Conservation (phyloP, 1,140 invertebrate species). For the Hypsibius dujardini region DNA sequence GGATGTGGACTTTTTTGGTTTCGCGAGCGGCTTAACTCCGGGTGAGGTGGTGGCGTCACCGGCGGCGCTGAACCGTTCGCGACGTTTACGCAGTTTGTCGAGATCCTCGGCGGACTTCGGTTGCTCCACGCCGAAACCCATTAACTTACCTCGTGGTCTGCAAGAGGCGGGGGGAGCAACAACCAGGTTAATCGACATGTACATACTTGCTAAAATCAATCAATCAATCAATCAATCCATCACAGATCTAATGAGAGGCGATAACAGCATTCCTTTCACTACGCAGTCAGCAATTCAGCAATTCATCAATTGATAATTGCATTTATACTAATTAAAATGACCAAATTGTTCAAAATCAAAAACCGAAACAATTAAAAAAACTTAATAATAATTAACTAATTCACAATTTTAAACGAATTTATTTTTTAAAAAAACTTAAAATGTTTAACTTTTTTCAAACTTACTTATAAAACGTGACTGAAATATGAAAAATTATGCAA, state of each 20-base stretch:
- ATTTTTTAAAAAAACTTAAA: slow-evolving; percentile 2
- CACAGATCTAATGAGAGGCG: no score
- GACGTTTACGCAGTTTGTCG: neutral
- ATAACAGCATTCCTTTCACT: no score
- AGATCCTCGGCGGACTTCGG: neutral
- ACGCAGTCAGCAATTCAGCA: no score
- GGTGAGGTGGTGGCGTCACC: neutral
- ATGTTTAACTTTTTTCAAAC: neutral
- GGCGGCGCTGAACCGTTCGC: neutral
- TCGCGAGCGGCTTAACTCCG: neutral
- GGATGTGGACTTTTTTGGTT: neutral
- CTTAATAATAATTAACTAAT: no score
- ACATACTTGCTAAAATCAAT: no score
- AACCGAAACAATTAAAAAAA: no score
- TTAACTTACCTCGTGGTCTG: slow-evolving; percentile 13
- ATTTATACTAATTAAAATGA: no score
- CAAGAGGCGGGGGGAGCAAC: neutral
- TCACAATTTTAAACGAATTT: neutral
- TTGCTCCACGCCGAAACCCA: neutral
- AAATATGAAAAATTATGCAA: neutral
- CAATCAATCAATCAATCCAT: no score
- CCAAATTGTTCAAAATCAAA: no score
- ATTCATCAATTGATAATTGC: no score
- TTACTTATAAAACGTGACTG: neutral
- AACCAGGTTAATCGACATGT: no score